phyloP scores from a whole-genome alignment of 2,888 invertebrate genomes.

The Tetranychus truncatus region DNA sequence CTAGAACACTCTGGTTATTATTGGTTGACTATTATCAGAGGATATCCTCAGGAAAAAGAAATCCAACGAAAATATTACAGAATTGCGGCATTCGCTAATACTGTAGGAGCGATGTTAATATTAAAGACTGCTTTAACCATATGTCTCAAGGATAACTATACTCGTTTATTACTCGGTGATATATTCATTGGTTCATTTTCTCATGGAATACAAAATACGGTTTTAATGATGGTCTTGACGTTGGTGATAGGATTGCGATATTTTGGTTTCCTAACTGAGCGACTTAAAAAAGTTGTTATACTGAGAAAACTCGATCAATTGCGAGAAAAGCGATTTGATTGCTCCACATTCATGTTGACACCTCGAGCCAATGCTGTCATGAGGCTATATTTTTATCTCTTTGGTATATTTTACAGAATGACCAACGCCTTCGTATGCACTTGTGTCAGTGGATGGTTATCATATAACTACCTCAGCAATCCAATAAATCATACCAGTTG shows the following conservation, averaged over 20 bases:
- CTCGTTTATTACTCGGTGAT: not conserved
- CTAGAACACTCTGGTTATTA: not conserved
- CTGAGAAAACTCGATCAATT: no score
- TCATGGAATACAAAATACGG: not conserved
- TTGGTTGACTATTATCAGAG: not conserved
- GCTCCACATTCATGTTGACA: not conserved
- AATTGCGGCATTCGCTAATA: not conserved
- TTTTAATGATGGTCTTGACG: not conserved
- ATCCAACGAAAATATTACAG: not conserved
- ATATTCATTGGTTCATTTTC: not conserved
- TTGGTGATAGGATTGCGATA: not conserved
- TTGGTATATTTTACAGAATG: not conserved
- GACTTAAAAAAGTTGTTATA: no score
- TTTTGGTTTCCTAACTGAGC: not conserved
- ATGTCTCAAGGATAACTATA: not conserved
- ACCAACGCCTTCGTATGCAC: not conserved
- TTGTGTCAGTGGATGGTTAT: not conserved
- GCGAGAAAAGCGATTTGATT: no score
- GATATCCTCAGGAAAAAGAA: not conserved
- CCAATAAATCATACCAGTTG: not conserved
- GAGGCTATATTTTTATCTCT: not conserved
- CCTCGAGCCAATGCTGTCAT: not conserved
- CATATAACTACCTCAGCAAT: not conserved
- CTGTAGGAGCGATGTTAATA: not conserved
- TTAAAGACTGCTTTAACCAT: not conserved